A percentile compares a stretch with the other conserved stretches of the same genome.
phyloP scores from a whole-genome alignment of 30 jellyfish, hydroid and myxozoan species.

The Sanderia malayensis region DNA sequence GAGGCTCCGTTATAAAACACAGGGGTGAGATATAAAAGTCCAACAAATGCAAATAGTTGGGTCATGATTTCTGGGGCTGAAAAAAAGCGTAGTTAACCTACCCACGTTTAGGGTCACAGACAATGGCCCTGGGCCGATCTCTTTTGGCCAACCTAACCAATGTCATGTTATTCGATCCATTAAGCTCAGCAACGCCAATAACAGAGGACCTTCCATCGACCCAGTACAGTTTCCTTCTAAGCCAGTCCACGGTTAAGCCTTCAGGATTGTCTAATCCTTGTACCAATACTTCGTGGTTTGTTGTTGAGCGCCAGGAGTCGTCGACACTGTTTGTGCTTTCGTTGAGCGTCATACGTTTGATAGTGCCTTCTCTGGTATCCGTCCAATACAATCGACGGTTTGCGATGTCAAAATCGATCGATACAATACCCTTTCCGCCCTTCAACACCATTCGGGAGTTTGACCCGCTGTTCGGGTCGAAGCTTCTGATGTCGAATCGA shows the following conservation, averaged over 20 bases:
- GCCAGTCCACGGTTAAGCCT: slow-evolving; percentile 92
- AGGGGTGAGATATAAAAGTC: no score
- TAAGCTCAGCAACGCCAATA: slow-evolving; percentile 75
- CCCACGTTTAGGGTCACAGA: slow-evolving; percentile 86
- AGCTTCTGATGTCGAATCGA: slow-evolving; percentile 68
- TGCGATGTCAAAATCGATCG: slow-evolving; percentile 67
- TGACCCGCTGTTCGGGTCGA: slow-evolving; percentile 25
- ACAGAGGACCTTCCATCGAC: slow-evolving; percentile 71
- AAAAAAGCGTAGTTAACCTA: no score
- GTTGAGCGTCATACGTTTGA: slow-evolving; percentile 57
- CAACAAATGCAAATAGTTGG: no score
- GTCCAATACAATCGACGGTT: slow-evolving; percentile 67
- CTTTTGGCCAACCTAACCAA: slow-evolving; percentile 22
- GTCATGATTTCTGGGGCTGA: no score
- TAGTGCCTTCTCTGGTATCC: slow-evolving; percentile 37
- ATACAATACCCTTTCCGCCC: slow-evolving; percentile 57
- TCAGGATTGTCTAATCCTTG: slow-evolving; percentile 59
- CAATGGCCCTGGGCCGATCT: slow-evolving; percentile 85
- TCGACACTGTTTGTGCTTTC: no score
- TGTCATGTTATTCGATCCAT: slow-evolving; percentile 58
- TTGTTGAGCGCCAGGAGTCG: no score
- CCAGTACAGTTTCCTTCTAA: slow-evolving; percentile 86
- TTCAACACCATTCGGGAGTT: slow-evolving; percentile 54
- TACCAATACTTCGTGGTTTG: slow-evolving; percentile 51
- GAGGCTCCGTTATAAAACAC: no score